Evolutionary conservation across 2,113 vertebrate species (phyloP).

Genomic region (Aythya baeri): DNA sequence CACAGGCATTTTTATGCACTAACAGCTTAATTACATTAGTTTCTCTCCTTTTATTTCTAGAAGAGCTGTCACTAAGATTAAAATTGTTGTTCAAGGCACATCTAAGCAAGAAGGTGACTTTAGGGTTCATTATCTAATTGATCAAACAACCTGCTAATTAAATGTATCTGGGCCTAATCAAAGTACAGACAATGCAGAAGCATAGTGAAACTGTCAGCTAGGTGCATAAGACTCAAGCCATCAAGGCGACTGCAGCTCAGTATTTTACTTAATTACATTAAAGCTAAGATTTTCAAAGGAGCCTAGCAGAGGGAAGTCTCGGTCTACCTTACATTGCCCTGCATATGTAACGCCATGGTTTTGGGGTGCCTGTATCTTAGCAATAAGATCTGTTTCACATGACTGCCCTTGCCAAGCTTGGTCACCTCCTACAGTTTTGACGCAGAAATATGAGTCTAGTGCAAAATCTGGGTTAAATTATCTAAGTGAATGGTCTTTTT

Average conservation of each 20-base stretch:
- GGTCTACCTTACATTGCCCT: accelerated
- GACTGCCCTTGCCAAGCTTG: not conserved
- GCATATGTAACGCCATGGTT: not conserved
- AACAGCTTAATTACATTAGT: conserved; percentile 48
- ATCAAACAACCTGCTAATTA: conserved; percentile 76
- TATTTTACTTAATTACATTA: conserved; percentile 38
- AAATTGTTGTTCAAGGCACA: conserved; percentile 69
- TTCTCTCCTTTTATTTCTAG: not conserved
- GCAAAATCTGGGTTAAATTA: not conserved
- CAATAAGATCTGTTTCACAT: not conserved
- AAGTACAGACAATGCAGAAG: conserved; percentile 57
- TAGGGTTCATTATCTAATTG: conserved; percentile 75
- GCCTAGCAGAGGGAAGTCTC: not conserved
- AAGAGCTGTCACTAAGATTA: conserved; percentile 39
- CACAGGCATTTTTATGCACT: not conserved
- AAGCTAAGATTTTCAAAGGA: not conserved
- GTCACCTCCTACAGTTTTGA: not conserved
- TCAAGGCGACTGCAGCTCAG: not conserved
- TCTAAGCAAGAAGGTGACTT: conserved; percentile 74
- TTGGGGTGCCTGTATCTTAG: not conserved
- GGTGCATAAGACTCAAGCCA: not conserved
- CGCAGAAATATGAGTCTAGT: not conserved
- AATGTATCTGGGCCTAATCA: conserved; percentile 75
- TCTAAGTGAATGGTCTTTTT: not conserved
- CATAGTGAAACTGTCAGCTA: conserved; percentile 49